Conservation (phyloP, 2,888 invertebrate genomes). For the Cerceris rybyensis region DNA sequence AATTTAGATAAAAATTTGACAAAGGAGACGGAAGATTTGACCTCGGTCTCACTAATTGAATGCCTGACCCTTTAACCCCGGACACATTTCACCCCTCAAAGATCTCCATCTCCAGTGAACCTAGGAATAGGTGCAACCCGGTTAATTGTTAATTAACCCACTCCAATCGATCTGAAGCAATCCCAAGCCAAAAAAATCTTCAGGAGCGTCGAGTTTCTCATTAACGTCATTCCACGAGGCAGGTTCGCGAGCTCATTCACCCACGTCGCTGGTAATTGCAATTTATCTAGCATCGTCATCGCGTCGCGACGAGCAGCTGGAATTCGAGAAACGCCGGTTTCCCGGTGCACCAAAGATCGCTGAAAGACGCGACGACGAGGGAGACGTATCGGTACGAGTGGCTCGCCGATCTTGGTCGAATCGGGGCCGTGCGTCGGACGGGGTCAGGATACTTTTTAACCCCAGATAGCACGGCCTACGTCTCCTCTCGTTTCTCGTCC, state of each 20-base stretch:
- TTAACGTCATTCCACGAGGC: background rate
- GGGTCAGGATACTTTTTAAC: constrained; percentile 53
- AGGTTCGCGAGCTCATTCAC: background rate
- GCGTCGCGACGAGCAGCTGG: constrained; percentile 2
- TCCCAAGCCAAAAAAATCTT: no score
- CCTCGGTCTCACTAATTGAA: no score
- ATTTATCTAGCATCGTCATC: constrained; percentile 31
- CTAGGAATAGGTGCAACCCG: no score
- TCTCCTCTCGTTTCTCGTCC: constrained; percentile 24
- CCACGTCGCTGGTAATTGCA: constrained; percentile 18
- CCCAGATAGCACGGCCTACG: constrained; percentile 42
- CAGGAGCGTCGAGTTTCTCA: background rate
- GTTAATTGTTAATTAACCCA: no score
- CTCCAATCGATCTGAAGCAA: no score
- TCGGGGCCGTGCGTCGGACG: constrained; percentile 30
- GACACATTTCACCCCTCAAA: no score
- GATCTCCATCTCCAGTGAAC: no score
- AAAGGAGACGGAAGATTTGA: no score
- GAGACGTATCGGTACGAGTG: constrained; percentile 35
- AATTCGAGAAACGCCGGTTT: constrained; percentile 31
- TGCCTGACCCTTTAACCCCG: no score
- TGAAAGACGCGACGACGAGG: constrained; percentile 1
- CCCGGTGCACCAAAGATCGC: constrained; percentile 5
- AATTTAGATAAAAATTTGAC: no score
- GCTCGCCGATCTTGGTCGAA: constrained; percentile 34